These are phyloP conservation scores for Hyles lineata DNA, from an alignment of 2,888 invertebrate species.

Conservation along the genomic window DNA sequence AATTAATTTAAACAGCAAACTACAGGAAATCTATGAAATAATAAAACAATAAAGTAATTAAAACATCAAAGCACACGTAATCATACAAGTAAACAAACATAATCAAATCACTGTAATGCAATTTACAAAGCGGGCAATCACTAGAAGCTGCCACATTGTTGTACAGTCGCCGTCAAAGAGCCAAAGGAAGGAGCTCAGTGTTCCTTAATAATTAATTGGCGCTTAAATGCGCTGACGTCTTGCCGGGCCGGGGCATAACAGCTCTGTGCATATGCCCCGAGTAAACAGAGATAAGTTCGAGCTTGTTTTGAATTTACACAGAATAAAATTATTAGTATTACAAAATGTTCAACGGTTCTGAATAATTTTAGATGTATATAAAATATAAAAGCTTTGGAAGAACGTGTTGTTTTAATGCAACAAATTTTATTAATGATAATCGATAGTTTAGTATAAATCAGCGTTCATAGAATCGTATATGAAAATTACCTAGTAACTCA, in stretches of 20 bases:
- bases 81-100: conserved; percentile 47
- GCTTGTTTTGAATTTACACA: conserved; percentile 52
- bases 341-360: conserved; percentile 37
- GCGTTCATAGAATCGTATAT: too few species aligned
- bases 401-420: too few species aligned
- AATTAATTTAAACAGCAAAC: background rate
- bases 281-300: conserved; percentile 58
- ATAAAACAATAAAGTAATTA: background rate
- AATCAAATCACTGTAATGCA: conserved; percentile 68
- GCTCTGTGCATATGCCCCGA: conserved; percentile 70
- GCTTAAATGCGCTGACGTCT: conserved; percentile 83
- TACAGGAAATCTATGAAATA: background rate
- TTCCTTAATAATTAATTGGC: conserved; percentile 83
- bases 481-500: too few species aligned
- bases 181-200: conserved; percentile 76
- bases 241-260: conserved; percentile 69
- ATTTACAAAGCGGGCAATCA: conserved; percentile 81
- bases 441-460: too few species aligned
- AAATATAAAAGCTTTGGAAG: background rate
- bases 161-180: conserved; percentile 79
- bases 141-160: conserved; percentile 79
- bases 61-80: conserved; percentile 22
- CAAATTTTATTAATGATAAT: too few species aligned
- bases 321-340: conserved; percentile 37
- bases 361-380: background rate